Evolutionary conservation across 1,140 invertebrate genomes (phyloP).

Genomic region (Cydia splendana): DNA sequence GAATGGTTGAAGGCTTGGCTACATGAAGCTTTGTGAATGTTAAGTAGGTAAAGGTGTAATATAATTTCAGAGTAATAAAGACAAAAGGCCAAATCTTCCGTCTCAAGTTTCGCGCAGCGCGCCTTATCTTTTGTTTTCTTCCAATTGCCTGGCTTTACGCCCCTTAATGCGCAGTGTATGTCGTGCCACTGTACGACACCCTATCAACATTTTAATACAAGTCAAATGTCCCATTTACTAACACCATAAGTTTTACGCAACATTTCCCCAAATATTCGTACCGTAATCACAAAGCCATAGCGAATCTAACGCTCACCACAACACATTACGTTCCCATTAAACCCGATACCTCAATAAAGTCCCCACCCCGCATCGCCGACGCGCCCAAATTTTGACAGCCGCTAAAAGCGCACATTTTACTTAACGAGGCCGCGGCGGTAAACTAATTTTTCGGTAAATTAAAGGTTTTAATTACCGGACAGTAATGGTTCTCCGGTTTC

Average conservation of each 20-base stretch:
- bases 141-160: too few relatives aligned
- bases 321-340: conserved; percentile 20
- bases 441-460: conserved; percentile 31
- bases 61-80: too few relatives aligned
- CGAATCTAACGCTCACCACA: neutral
- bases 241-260: neutral
- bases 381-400: conserved; percentile 26
- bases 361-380: neutral
- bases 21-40: too few relatives aligned
- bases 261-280: neutral
- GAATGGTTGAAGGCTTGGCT: too few relatives aligned
- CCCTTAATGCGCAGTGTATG: neutral
- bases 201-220: neutral
- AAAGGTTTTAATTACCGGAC: conserved; percentile 30
- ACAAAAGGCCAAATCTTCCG: too few relatives aligned
- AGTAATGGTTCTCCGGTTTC: conserved; percentile 12
- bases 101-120: too few relatives aligned
- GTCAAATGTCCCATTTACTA: neutral
- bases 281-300: neutral
- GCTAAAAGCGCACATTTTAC: conserved; percentile 19
- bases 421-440: neutral
- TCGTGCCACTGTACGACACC: neutral
- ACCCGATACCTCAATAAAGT: conserved; percentile 28
- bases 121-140: too few relatives aligned
- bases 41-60: too few relatives aligned